These are phyloP conservation scores for Zaprionus camerounensis DNA, from an alignment of 1,140 invertebrate species.

Conservation along the genomic window DNA sequence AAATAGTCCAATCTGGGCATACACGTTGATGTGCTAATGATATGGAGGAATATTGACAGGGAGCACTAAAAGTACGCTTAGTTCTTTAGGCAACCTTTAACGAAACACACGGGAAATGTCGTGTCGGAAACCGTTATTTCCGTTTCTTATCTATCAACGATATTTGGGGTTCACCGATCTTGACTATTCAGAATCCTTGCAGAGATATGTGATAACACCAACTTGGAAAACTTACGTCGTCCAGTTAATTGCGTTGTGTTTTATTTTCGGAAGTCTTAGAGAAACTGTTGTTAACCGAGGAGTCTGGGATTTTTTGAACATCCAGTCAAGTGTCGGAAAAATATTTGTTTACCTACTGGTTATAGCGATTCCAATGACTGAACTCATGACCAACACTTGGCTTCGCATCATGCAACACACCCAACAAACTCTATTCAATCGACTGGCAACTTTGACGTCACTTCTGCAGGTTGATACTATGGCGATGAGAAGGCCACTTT, in stretches of 20 bases:
- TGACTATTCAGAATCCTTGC: conserved; percentile 10
- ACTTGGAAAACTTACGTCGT: background rate
- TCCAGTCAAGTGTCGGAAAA: background rate
- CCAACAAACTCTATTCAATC: conserved; percentile 11
- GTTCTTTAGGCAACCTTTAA: background rate
- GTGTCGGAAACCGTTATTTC: background rate
- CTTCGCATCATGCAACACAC: conserved; percentile 1
- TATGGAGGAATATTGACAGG: background rate
- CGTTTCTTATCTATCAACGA: conserved; percentile 17
- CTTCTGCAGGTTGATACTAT: conserved; percentile 8
- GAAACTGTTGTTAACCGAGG: background rate
- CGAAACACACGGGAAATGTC: background rate
- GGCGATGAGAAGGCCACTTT: background rate
- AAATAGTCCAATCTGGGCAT: background rate
- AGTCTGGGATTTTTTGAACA: conserved; percentile 8
- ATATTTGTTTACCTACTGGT: background rate
- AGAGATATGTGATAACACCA: conserved; percentile 11
- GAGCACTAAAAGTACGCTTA: background rate
- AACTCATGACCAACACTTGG: conserved; percentile 11
- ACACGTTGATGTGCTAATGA: conserved; percentile 1
- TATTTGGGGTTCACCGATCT: conserved; percentile 23
- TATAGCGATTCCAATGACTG: background rate
- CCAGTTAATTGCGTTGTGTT: background rate
- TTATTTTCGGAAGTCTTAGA: background rate
- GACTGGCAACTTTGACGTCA: background rate